Percentiles rank a stretch among this genome's conserved stretches.
Conservation (phyloP, 2,888 invertebrate species). For the Pristionchus mayeri region DNA sequence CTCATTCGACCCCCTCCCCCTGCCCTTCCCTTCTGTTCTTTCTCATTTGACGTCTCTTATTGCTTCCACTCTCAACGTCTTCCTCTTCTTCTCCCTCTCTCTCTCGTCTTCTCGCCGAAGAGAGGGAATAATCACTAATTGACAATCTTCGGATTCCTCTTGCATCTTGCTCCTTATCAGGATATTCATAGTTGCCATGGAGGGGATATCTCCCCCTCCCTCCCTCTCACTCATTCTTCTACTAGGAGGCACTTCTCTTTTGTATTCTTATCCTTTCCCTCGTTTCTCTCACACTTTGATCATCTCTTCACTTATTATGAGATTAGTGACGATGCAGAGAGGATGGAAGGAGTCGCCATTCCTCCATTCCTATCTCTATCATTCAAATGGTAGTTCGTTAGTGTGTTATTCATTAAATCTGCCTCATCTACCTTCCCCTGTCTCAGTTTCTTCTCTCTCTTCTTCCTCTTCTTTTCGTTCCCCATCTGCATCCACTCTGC, state of each 20-base stretch:
- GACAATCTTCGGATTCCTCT: not conserved
- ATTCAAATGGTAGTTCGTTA: not conserved
- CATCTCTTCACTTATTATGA: not conserved
- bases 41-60: slow-evolving; percentile 28
- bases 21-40: not conserved
- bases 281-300: not conserved
- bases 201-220: not conserved
- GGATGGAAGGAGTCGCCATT: not conserved
- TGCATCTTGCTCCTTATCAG: not conserved
- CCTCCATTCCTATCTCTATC: slow-evolving; percentile 16
- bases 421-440: slow-evolving; percentile 37
- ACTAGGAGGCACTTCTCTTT: not conserved
- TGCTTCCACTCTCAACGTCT: not conserved
- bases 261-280: not conserved
- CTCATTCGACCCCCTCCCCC: slow-evolving; percentile 5
- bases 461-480: not conserved
- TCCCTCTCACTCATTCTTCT: too few relatives aligned
- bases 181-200: not conserved
- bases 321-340: not conserved
- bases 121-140: slow-evolving; percentile 1
- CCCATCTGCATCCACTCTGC: not conserved
- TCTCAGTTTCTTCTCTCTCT: slow-evolving; percentile 29
- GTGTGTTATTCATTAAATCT: not conserved
- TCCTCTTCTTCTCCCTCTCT: not conserved
- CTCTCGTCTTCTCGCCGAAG: not conserved